Percentiles rank a stretch among this genome's conserved stretches.
These are phyloP conservation scores for Coendou prehensilis DNA, from an alignment of 2,797 vertebrate genomes.

Conservation along the genomic window DNA sequence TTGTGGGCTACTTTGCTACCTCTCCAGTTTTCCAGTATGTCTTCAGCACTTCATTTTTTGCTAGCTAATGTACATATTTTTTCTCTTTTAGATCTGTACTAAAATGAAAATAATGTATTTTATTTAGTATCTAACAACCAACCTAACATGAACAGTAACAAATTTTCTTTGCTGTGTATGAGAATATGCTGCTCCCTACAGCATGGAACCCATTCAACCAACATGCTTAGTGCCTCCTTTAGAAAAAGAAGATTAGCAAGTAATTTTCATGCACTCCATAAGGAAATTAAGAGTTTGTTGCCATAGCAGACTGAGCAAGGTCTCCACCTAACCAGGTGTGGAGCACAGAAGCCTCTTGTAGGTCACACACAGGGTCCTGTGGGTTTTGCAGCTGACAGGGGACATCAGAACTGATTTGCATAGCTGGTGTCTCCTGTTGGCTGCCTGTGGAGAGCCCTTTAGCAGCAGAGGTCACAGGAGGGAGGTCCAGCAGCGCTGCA, in stretches of 20 bases:
- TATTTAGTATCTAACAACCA: constrained; percentile 46
- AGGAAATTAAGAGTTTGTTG: constrained; percentile 40
- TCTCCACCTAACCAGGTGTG: background rate
- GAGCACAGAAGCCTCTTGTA: background rate
- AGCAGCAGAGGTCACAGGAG: constrained; percentile 62
- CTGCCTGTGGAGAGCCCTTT: constrained; percentile 67
- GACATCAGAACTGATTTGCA: constrained; percentile 60
- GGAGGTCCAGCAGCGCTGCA: constrained; percentile 42
- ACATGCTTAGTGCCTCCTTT: background rate
- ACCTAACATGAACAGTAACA: background rate
- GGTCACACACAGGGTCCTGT: constrained; percentile 33
- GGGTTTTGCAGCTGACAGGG: background rate
- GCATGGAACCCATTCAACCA: background rate
- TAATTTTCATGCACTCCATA: background rate
- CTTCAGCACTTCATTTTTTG: background rate
- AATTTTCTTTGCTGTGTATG: background rate
- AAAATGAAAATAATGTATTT: constrained; percentile 30
- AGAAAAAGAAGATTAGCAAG: constrained; percentile 19
- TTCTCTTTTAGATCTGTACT: background rate
- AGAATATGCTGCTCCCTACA: background rate
- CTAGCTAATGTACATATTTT: background rate
- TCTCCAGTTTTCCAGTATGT: background rate
- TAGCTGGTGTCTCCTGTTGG: constrained; percentile 11
- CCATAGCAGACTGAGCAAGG: background rate
- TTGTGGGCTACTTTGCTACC: background rate